Base-by-base conservation (phyloP, 2,113 vertebrate genomes). In the Elanus axillaris region DNA sequence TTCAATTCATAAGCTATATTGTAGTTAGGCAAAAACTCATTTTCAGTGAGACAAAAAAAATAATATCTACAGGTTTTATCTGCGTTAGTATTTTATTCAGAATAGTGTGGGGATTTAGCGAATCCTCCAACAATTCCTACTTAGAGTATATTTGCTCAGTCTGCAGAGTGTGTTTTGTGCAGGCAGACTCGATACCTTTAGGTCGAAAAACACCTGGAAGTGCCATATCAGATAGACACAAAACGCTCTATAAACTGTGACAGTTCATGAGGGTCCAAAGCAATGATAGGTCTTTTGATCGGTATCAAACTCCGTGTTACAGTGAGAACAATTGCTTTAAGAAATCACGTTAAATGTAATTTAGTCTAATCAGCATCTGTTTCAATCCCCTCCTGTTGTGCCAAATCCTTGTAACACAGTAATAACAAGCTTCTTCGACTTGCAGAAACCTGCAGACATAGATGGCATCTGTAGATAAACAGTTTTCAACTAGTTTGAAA, bases 391-490 rank as follows among this genome's bases (percentile, higher is more conserved):
- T 82, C 13, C 18, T 71, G 9, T 86, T 71, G 31, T 56, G 16
- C 3, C 21, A 66, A 66, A 75, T 58, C 11, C 11, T 79, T 71
- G 23, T 40, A 43, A 23, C 13, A 71, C 6, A 43, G 13, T 25
- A 68, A 32, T n/a, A 64, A 32, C 7, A 64, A 38, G 9, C 25
- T 36, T 77, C 6, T n/a, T 45, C 27, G 22, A 29, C 34, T 71
- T 6, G 3, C 29, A 60, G 48, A 36, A 77, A 36, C 20, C 20
- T 10, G 13, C 13, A 66, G 45, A 43, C 34, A 13, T 38, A 55
- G 20, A 52, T 38, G 48, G 11, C 6, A 34, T 36, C 36, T 0
- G 0, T 64, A 86, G 25, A 38, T 64, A 75, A 63, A 10, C 0
- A 4, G 4, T 14, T 64, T 91, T 63, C 13, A 5, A 15, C 6